These are phyloP conservation scores for Agonum fuliginosum DNA, from an alignment of 2,888 invertebrate genomes.

Conservation along the genomic window DNA sequence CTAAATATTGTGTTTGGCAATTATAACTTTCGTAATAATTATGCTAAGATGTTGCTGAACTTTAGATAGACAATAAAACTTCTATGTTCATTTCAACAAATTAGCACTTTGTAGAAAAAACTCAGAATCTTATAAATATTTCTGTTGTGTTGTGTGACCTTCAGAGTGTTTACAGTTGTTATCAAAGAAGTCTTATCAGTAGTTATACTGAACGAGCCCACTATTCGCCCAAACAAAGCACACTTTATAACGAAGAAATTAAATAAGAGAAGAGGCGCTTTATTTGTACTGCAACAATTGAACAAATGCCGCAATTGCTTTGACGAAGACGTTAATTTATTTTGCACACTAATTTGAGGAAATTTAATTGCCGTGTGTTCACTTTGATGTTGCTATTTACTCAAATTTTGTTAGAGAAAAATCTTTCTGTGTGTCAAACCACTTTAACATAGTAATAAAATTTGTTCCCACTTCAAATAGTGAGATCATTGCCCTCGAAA, in stretches of 20 bases:
- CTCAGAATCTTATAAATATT: slow-evolving; percentile 30
- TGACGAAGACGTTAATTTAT: no score
- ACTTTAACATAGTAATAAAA: no score
- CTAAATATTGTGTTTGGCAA: background rate
- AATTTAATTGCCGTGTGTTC: no score
- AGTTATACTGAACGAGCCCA: slow-evolving; percentile 33
- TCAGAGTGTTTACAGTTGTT: slow-evolving; percentile 46
- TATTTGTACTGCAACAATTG: background rate
- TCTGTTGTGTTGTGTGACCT: slow-evolving; percentile 47
- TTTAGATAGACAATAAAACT: slow-evolving; percentile 14
- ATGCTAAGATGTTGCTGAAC: background rate
- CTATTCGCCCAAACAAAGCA: slow-evolving; percentile 45
- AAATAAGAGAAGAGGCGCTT: no score
- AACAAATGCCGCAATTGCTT: background rate
- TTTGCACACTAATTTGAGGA: no score
- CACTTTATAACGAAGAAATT: slow-evolving; percentile 36
- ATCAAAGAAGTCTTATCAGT: slow-evolving; percentile 46
- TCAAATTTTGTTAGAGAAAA: no score
- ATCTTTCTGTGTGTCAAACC: no score
- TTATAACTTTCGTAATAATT: slow-evolving; percentile 7
- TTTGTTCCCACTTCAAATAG: no score
- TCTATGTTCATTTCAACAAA: slow-evolving; percentile 5
- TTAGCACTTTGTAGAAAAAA: slow-evolving; percentile 13
- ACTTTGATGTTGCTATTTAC: no score
- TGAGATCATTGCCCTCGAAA: no score